A percentile compares a stretch with the other conserved stretches of the same genome.
Conservation (phyloP, 1,140 invertebrate species). For the Drosophila biarmipes region DNA sequence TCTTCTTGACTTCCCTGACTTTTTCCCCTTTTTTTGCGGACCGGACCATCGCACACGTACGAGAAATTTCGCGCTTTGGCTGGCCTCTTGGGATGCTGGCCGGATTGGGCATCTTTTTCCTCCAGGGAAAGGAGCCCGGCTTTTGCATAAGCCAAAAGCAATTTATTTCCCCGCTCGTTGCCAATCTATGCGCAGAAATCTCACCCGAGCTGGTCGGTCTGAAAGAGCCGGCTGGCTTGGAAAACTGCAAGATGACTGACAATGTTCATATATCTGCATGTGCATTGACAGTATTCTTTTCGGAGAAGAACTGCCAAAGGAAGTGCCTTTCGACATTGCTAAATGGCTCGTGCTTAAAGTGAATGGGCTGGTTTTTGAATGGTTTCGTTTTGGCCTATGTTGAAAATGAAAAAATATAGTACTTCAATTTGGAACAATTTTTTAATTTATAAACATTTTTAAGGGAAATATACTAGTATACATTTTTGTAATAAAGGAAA, state of each 20-base stretch:
- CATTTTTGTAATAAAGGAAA: too few relatives aligned
- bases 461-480: too few relatives aligned
- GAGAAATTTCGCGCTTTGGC: slow-evolving; percentile 62
- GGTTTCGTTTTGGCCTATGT: not conserved
- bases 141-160: slow-evolving; percentile 43
- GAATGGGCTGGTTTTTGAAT: not conserved
- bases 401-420: not conserved
- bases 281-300: slow-evolving; percentile 8
- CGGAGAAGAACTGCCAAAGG: not conserved
- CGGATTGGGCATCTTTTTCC: slow-evolving; percentile 1
- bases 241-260: slow-evolving; percentile 42
- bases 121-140: slow-evolving; percentile 11
- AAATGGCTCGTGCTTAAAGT: not conserved
- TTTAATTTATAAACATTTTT: too few relatives aligned
- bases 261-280: slow-evolving; percentile 46
- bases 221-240: not conserved
- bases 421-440: too few relatives aligned
- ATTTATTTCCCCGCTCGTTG: slow-evolving; percentile 56
- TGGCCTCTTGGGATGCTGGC: slow-evolving; percentile 29
- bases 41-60: slow-evolving; percentile 54
- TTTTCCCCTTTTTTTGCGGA: slow-evolving; percentile 12
- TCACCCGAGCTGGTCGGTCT: slow-evolving; percentile 12
- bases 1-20: slow-evolving; percentile 2
- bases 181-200: slow-evolving; percentile 74
- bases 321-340: slow-evolving; percentile 5